Base-by-base conservation (phyloP, 2,113 vertebrate species). In the Percina caprodes region DNA sequence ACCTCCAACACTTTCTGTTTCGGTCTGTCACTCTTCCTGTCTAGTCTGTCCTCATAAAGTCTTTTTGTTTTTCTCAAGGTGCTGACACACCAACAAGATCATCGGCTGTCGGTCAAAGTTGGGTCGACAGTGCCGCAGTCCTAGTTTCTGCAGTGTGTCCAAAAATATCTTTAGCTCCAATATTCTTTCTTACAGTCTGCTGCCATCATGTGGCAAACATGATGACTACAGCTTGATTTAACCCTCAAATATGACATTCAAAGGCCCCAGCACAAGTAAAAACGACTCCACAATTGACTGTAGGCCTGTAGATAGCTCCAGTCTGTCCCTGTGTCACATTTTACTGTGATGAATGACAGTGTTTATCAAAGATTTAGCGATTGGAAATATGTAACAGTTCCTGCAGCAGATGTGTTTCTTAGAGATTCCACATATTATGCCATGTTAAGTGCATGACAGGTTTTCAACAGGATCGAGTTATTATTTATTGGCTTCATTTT, bases 201-300 rank as follows among this genome's bases (percentile, higher is more conserved):
- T 86, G 80, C 75, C 76, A 71, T 67, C 76, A 11, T 76, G 76
- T 76, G 76, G 85, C 35, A 52, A 35, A 67, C 7, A 68, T 19
- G 7, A 30, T 19, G 13, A 7, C 39, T 55, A 19, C 21, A 61
- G 1, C 19, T 16, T 3, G 2, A 54, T 46, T n/a, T 0, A 58
- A 6, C 51, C 7, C 15, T 52, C n/a, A 10, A 14, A 30, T 3
- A 2, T 0, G 7, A 23, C n/a, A 24, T 21, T 7, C 8, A 45
- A 26, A 46, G 16, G 26, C 26, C 7, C 2, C 0, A 48, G 16
- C 12, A n/a, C 18, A n/a, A 7, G 1, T 1, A 24, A 1, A 26
- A 19, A 15, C 11, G 18, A 21, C 39, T 52, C 33, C 39, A 14
- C n/a, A 39, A 14, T 21, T 33, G 11, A 5, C 30, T 35, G 30